Evolutionary conservation across 1,140 invertebrate genomes (phyloP).

Genomic region (Mya arenaria): DNA sequence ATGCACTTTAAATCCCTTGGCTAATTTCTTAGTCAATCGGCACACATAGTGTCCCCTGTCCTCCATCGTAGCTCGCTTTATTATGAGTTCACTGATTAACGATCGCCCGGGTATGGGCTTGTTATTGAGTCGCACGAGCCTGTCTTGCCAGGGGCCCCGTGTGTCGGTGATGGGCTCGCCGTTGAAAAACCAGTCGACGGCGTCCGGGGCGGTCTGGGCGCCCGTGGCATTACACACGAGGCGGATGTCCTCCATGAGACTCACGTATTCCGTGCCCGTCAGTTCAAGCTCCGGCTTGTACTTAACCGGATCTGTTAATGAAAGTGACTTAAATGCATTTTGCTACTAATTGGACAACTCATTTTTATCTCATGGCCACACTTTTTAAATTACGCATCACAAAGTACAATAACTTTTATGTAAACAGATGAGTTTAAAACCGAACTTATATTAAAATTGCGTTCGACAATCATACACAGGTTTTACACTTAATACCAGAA

Average conservation of each 20-base stretch:
- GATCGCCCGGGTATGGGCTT: constrained; percentile 43
- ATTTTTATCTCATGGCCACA: too few species aligned
- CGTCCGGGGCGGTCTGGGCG: constrained; percentile 59
- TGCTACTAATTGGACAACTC: too few species aligned
- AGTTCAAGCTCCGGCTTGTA: constrained; percentile 41
- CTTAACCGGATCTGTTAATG: neutral
- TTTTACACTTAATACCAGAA: too few species aligned
- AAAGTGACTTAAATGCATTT: neutral
- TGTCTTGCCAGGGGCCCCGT: neutral
- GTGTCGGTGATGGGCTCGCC: constrained; percentile 47
- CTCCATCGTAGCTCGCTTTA: constrained; percentile 20
- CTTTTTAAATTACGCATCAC: too few species aligned
- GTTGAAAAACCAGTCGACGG: constrained; percentile 69
- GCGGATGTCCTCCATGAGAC: constrained; percentile 60
- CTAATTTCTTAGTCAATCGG: constrained; percentile 25
- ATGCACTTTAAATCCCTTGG: constrained; percentile 45
- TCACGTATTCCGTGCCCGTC: constrained; percentile 64
- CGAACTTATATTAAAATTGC: too few species aligned
- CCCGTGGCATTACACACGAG: constrained; percentile 69
- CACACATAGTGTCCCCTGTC: constrained; percentile 48
- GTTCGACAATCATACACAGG: too few species aligned
- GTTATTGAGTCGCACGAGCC: constrained; percentile 5
- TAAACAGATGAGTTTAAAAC: too few species aligned
- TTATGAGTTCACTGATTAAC: constrained; percentile 46
- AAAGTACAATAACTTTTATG: too few species aligned